A percentile compares a stretch with the other conserved stretches of the same genome.
Evolutionary conservation across 2,797 vertebrate genomes (phyloP).

Genomic region (Lemur catta): DNA sequence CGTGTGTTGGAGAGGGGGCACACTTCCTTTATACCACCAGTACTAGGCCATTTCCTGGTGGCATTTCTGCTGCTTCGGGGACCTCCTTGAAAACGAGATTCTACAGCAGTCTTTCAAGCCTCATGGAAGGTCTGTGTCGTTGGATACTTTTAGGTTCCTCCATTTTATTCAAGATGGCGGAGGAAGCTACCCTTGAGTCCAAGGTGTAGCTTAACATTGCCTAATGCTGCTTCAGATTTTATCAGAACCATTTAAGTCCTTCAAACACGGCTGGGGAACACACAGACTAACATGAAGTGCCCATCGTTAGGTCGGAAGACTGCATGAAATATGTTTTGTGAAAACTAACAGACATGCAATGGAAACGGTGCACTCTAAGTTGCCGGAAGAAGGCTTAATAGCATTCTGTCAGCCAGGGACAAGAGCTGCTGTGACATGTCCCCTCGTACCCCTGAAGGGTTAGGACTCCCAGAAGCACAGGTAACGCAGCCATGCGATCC

Average conservation of each 20-base stretch:
- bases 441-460: not conserved
- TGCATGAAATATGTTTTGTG: not conserved
- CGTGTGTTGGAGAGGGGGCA: fast-evolving
- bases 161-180: not conserved
- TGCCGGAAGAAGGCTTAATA: not conserved
- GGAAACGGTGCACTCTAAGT: fast-evolving
- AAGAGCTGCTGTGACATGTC: not conserved
- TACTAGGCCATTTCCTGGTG: not conserved
- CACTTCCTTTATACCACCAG: fast-evolving
- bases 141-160: not conserved
- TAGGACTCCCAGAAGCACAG: not conserved
- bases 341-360: not conserved
- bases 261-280: not conserved
- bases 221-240: not conserved
- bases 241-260: not conserved
- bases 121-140: not conserved
- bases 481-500: not conserved
- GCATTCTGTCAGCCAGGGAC: not conserved
- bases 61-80: not conserved
- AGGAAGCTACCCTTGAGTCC: not conserved
- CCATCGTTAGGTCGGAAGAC: not conserved
- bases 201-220: not conserved
- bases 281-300: not conserved
- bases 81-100: not conserved
- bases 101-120: not conserved